Evolutionary conservation across 2,797 vertebrate species (phyloP).

Genomic region (Alfaro cultratus): DNA sequence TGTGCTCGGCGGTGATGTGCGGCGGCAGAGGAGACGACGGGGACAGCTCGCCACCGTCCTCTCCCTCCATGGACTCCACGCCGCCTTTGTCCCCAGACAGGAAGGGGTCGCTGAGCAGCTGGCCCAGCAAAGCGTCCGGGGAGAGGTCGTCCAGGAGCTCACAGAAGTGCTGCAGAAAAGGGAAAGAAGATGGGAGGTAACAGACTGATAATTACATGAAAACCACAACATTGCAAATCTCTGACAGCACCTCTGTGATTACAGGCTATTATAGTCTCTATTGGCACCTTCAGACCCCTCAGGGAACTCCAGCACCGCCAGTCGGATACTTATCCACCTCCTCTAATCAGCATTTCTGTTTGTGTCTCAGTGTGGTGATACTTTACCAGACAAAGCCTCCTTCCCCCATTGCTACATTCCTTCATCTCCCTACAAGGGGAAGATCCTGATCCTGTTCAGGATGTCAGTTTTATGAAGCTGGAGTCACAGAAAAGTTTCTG

Average conservation of each 20-base stretch:
- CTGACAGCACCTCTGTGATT: constrained; percentile 37
- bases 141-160: constrained; percentile 96
- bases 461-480: constrained; percentile 29
- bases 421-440: constrained; percentile 15
- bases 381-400: constrained; percentile 12
- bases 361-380: constrained; percentile 46
- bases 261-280: constrained; percentile 31
- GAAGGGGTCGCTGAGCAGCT: constrained; percentile 97
- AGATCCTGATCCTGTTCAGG: constrained; percentile 5
- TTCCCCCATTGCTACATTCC: constrained; percentile 26
- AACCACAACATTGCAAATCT: constrained; percentile 6
- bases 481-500: not conserved
- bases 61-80: constrained; percentile 87
- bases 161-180: constrained; percentile 88
- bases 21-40: constrained; percentile 89
- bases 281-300: constrained; percentile 23
- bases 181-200: constrained; percentile 7
- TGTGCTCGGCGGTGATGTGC: constrained; percentile 96
- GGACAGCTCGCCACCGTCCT: constrained; percentile 77
- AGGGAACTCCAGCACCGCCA: constrained; percentile 15
- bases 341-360: constrained; percentile 13
- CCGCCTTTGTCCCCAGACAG: constrained; percentile 86
- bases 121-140: constrained; percentile 91
- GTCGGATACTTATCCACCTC: constrained; percentile 19
- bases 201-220: constrained; percentile 42